Conservation (phyloP, 2,888 invertebrate genomes). For the Andrena minutula region DNA sequence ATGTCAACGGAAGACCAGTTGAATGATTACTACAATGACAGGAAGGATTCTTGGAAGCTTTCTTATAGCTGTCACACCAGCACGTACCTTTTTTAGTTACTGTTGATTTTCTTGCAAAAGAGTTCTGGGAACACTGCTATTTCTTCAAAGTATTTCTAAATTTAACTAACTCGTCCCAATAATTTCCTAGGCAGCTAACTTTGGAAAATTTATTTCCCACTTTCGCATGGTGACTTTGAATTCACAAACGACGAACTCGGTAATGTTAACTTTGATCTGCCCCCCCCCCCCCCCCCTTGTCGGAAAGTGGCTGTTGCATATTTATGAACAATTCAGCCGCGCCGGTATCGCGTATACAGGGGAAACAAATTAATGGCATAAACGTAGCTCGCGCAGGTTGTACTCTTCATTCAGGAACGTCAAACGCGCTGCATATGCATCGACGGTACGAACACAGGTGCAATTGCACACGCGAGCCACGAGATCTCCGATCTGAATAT, state of each 20-base stretch:
- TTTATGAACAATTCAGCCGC: constrained; percentile 57
- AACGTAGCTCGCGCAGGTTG: constrained; percentile 53
- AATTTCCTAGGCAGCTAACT: neutral
- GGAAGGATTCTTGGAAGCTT: too few relatives aligned
- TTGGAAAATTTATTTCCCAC: neutral
- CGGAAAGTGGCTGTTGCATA: constrained; percentile 29
- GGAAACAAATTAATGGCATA: constrained; percentile 59
- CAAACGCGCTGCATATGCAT: constrained; percentile 47
- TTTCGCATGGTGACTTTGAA: neutral
- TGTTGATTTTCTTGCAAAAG: too few relatives aligned
- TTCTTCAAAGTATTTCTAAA: too few relatives aligned
- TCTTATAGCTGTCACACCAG: too few relatives aligned
- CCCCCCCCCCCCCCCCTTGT: neutral
- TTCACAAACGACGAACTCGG: neutral
- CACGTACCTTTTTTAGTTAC: too few relatives aligned
- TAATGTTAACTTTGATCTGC: constrained; percentile 29
- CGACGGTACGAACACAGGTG: constrained; percentile 50
- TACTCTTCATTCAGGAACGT: constrained; percentile 47
- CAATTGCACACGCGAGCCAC: constrained; percentile 49
- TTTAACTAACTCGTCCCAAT: neutral
- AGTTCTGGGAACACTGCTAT: too few relatives aligned
- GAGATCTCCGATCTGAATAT: constrained; percentile 73
- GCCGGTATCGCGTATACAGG: constrained; percentile 27
- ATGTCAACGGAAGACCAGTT: too few relatives aligned
- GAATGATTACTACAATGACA: too few relatives aligned